These are phyloP conservation scores for Diuraphis noxia DNA, from an alignment of 1,140 invertebrate species.

Conservation along the genomic window DNA sequence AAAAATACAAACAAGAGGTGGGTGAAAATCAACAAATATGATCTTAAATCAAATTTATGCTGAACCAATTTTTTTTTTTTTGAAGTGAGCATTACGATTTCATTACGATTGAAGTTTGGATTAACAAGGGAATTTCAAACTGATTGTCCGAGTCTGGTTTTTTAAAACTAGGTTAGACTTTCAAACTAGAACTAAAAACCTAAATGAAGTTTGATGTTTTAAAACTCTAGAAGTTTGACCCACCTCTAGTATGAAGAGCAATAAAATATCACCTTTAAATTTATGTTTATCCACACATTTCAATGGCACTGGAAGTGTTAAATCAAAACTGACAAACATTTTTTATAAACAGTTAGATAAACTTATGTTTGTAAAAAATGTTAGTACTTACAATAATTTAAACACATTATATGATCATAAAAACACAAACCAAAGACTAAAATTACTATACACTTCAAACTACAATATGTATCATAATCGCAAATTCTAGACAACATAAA, in stretches of 20 bases:
- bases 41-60: too few species aligned
- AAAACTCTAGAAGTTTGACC: too few species aligned
- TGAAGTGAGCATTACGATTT: too few species aligned
- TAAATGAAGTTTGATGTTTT: too few species aligned
- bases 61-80: too few species aligned
- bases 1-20: neutral
- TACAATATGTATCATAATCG: neutral
- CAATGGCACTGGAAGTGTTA: neutral
- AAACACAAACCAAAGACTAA: neutral
- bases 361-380: neutral
- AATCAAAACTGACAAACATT: neutral
- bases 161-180: too few species aligned
- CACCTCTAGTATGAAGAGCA: neutral
- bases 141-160: too few species aligned
- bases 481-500: neutral
- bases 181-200: too few species aligned
- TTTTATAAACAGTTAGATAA: neutral
- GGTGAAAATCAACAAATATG: too few species aligned
- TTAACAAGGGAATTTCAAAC: too few species aligned
- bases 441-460: neutral
- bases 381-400: neutral
- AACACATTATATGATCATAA: neutral
- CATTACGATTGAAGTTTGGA: too few species aligned
- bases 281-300: neutral
- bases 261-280: neutral